Evolutionary conservation across 1,140 invertebrate species (phyloP).

Genomic region (Zaprionus vittiger): DNA sequence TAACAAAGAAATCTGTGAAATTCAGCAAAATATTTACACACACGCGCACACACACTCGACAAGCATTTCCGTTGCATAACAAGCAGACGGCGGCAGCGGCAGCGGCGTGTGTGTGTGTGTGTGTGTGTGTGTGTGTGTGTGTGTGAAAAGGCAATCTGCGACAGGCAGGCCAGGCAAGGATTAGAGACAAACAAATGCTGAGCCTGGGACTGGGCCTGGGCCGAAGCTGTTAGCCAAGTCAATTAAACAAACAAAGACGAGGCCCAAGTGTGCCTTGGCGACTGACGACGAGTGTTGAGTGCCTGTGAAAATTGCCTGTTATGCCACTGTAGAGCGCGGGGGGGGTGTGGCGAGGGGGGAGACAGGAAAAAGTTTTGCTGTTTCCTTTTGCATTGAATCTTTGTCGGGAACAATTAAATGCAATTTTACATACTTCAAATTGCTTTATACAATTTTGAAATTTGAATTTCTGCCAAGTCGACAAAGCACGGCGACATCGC

Average conservation of each 20-base stretch:
- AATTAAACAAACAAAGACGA: slow-evolving; percentile 79
- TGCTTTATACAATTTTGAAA: slow-evolving; percentile 75
- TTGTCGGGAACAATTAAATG: slow-evolving; percentile 81
- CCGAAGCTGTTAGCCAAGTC: slow-evolving; percentile 68
- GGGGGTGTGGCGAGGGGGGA: neutral
- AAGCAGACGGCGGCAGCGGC: slow-evolving; percentile 37
- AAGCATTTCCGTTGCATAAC: slow-evolving; percentile 61
- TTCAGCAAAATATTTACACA: slow-evolving; percentile 77
- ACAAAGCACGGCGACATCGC: slow-evolving; percentile 21
- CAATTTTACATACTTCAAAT: slow-evolving; percentile 80
- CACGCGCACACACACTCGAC: slow-evolving; percentile 59
- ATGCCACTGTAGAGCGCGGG: slow-evolving; percentile 39
- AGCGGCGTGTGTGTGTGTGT: neutral
- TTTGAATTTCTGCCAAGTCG: slow-evolving; percentile 57
- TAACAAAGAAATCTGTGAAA: slow-evolving; percentile 73
- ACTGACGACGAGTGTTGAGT: slow-evolving; percentile 33
- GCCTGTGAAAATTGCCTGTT: slow-evolving; percentile 74
- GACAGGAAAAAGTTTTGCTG: slow-evolving; percentile 44
- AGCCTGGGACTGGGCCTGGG: neutral
- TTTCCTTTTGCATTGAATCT: slow-evolving; percentile 66
- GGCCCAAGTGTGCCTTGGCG: slow-evolving; percentile 39
- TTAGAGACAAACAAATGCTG: slow-evolving; percentile 16
- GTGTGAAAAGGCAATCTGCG: slow-evolving; percentile 48
- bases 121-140: too few species aligned
- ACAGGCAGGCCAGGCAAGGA: slow-evolving; percentile 35